Conservation (phyloP, 2,888 invertebrate species). For the Anagyrus pseudococci region DNA sequence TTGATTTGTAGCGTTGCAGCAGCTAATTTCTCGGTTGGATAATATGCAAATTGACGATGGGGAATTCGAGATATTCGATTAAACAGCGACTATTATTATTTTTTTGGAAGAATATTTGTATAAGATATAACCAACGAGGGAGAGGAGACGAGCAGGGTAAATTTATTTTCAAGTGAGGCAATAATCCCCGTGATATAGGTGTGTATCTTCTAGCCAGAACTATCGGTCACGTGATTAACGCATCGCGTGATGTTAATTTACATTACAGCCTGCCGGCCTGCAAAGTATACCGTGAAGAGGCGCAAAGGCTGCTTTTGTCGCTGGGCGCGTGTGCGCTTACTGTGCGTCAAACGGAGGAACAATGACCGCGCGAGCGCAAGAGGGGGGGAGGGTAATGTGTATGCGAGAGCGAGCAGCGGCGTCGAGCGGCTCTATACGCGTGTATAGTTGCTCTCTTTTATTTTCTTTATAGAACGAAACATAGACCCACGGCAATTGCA, state of each 20-base stretch:
- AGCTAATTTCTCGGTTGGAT: no score
- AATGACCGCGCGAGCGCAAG: constrained; percentile 19
- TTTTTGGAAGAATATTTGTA: no score
- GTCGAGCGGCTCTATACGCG: no score
- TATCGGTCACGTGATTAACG: not conserved
- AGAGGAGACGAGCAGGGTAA: not conserved
- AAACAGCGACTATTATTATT: no score
- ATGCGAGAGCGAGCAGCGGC: not conserved
- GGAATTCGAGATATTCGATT: no score
- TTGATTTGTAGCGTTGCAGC: no score
- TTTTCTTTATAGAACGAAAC: constrained; percentile 2
- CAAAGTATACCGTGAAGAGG: no score
- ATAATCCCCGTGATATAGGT: not conserved
- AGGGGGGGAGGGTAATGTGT: not conserved
- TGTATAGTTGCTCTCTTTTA: constrained; percentile 16
- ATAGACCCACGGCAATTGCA: constrained; percentile 1
- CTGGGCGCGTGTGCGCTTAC: constrained; percentile 6
- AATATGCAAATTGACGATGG: no score
- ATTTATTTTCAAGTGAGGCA: not conserved
- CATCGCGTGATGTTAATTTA: not conserved
- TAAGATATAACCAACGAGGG: no score
- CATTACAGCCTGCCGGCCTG: constrained; percentile 8
- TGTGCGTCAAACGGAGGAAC: constrained; percentile 24
- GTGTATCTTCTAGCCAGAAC: not conserved
- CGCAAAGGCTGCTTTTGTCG: constrained; percentile 21